A percentile compares a stretch with the other conserved stretches of the same genome.
Evolutionary conservation across 2,888 invertebrate species (phyloP).

Genomic region (Folsomia candida): DNA sequence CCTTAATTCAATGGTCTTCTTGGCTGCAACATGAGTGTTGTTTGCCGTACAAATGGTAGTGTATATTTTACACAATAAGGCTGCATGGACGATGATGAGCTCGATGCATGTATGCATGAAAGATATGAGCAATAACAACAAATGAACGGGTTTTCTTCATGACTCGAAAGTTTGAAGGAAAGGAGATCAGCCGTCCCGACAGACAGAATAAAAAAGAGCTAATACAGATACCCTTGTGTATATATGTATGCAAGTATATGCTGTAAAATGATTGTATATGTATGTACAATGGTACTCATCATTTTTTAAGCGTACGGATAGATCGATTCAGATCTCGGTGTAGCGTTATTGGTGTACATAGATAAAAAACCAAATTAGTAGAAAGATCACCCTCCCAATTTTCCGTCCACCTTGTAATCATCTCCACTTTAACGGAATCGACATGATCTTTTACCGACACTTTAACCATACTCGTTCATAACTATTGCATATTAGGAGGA

Average conservation of each 20-base stretch:
- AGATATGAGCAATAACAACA: constrained; percentile 16
- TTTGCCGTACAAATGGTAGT: constrained; percentile 15
- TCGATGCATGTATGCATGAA: background rate
- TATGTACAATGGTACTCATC: too few species aligned
- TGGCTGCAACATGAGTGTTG: constrained; percentile 5
- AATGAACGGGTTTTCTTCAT: constrained; percentile 13
- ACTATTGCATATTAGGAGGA: background rate
- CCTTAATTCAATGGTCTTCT: constrained; percentile 12
- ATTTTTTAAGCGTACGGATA: too few species aligned
- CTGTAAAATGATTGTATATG: constrained; percentile 4
- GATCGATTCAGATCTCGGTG: constrained; percentile 2
- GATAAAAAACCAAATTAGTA: constrained; percentile 49
- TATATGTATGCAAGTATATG: too few species aligned
- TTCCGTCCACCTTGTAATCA: constrained; percentile 49
- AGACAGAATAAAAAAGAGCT: constrained; percentile 15
- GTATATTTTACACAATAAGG: constrained; percentile 7
- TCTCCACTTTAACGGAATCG: constrained; percentile 48
- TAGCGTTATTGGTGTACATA: background rate
- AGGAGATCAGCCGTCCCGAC: constrained; percentile 15
- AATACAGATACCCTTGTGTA: background rate
- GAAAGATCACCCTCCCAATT: constrained; percentile 46
- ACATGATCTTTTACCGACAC: constrained; percentile 23
- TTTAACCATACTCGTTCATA: constrained; percentile 1
- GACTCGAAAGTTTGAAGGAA: background rate
- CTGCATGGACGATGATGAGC: constrained; percentile 4